These are phyloP conservation scores for Danio choprae DNA, from an alignment of 2,797 vertebrate genomes.

Conservation along the genomic window DNA sequence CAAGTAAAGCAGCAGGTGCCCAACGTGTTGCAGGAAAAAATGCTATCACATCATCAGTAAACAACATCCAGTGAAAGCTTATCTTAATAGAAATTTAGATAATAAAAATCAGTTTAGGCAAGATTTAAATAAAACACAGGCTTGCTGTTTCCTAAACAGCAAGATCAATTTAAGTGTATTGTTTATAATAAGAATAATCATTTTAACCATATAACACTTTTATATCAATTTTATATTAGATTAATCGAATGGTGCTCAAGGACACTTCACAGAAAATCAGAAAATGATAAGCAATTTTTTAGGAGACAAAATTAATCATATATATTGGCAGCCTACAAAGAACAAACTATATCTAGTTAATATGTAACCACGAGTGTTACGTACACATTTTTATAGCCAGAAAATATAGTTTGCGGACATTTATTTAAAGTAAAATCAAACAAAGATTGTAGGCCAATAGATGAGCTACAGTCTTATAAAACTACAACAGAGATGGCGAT, in stretches of 20 bases:
- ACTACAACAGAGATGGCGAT: conserved; percentile 10
- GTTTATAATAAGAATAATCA: background rate
- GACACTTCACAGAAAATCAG: background rate
- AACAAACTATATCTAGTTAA: background rate
- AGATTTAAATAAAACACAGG: conserved; percentile 19
- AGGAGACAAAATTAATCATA: background rate
- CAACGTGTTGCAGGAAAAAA: conserved; percentile 75
- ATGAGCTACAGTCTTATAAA: conserved; percentile 41
- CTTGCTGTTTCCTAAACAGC: background rate
- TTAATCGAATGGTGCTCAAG: too few relatives aligned
- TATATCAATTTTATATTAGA: background rate
- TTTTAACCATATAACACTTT: background rate
- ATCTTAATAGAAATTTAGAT: conserved; percentile 23
- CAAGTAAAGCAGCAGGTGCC: conserved; percentile 70
- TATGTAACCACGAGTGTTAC: background rate
- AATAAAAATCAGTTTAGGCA: conserved; percentile 24
- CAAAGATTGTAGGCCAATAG: conserved; percentile 14
- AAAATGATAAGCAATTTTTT: background rate
- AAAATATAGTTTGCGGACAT: conserved; percentile 19
- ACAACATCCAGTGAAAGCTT: conserved; percentile 39
- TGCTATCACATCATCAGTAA: conserved; percentile 50
- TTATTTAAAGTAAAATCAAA: conserved; percentile 9
- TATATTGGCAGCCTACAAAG: background rate
- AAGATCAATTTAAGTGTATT: background rate
- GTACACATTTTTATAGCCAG: background rate